phyloP scores from a whole-genome alignment of 2,888 invertebrate genomes.

The Ceraclea dissimilis region DNA sequence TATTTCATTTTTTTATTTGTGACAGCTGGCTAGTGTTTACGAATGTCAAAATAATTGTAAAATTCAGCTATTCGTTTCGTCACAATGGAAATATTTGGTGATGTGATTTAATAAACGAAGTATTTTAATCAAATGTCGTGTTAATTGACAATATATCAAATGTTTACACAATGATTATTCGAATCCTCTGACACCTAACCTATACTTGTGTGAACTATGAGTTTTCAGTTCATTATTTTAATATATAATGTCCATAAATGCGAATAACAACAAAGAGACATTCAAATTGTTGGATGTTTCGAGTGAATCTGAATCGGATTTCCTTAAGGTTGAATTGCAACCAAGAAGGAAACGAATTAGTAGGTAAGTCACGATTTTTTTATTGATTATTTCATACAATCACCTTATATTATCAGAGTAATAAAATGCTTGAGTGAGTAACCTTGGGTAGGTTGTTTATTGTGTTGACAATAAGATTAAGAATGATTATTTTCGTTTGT shows the following conservation, averaged over 20 bases:
- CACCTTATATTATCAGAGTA: too few relatives aligned
- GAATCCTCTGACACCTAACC: constrained; percentile 18
- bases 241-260: constrained; percentile 16
- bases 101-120: neutral
- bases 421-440: too few relatives aligned
- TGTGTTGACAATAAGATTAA: too few relatives aligned
- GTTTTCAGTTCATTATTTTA: constrained; percentile 1
- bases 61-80: neutral
- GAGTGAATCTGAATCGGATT: constrained; percentile 54
- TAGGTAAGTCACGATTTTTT: constrained; percentile 35
- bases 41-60: constrained; percentile 6
- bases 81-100: neutral
- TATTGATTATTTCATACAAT: neutral
- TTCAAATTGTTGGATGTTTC: constrained; percentile 56
- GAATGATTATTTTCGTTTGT: too few relatives aligned
- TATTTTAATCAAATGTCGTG: neutral
- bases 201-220: neutral
- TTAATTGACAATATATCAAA: too few relatives aligned
- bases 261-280: constrained; percentile 52
- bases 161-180: too few relatives aligned
- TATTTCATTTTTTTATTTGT: neutral
- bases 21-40: constrained; percentile 15
- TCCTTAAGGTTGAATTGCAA: constrained; percentile 49
- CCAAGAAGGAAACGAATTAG: constrained; percentile 52
- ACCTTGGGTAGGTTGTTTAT: too few relatives aligned